Percentiles rank a stretch among this genome's conserved stretches.
Evolutionary conservation across 2,888 invertebrate species (phyloP).

Genomic region (Dolichopus griseipennis): DNA sequence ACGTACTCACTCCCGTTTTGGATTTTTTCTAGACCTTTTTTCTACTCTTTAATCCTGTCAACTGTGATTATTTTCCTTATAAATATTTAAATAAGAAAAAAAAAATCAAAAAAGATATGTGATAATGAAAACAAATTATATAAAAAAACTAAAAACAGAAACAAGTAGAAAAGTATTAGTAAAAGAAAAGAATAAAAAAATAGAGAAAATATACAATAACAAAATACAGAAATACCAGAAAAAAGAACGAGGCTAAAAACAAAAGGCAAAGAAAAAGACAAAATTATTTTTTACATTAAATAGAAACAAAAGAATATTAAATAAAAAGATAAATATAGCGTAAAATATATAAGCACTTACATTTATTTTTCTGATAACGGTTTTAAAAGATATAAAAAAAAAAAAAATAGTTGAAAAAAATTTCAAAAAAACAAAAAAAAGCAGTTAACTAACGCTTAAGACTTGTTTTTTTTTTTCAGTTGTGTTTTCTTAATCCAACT

Average conservation of each 20-base stretch:
- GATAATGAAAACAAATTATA: not conserved
- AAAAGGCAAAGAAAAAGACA: not conserved
- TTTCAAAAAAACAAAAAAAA: not conserved
- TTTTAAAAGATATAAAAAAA: not conserved
- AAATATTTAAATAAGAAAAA: too few relatives aligned
- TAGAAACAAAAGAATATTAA: not conserved
- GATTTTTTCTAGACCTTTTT: not conserved
- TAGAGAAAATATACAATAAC: not conserved
- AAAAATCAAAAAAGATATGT: not conserved
- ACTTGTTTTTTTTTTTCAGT: too few relatives aligned
- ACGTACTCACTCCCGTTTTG: not conserved
- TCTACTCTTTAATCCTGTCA: not conserved
- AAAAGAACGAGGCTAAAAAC: not conserved
- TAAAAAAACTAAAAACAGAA: not conserved
- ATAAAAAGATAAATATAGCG: not conserved
- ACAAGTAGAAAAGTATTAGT: too few relatives aligned
- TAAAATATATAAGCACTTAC: not conserved
- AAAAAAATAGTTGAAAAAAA: not conserved
- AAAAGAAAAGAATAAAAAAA: not conserved
- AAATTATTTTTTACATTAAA: not conserved
- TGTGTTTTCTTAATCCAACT: not conserved
- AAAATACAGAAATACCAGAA: not conserved
- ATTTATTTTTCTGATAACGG: not conserved
- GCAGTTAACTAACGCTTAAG: not conserved
- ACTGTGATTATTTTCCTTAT: not conserved